Evolutionary conservation across 2,113 vertebrate species (phyloP).

Genomic region (Protobothrops mucrosquamatus): DNA sequence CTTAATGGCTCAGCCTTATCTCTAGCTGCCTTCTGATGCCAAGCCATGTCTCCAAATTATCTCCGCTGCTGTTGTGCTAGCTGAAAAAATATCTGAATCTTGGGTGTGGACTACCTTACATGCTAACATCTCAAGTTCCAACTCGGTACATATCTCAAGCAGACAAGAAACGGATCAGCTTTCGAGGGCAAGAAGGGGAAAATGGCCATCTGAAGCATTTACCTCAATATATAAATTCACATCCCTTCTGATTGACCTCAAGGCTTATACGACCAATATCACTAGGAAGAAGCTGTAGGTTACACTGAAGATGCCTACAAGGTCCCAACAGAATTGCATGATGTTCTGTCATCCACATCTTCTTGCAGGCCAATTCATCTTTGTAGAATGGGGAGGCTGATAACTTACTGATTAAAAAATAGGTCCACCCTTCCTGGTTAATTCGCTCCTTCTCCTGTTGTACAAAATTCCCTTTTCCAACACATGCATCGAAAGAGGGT

Average conservation of each 20-base stretch:
- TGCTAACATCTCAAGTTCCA: rapidly evolving
- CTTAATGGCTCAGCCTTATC: neutral
- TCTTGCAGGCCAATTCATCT: constrained; percentile 30
- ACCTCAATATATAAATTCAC: neutral
- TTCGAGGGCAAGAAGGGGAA: rapidly evolving
- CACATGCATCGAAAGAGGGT: constrained; percentile 54
- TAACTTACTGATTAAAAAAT: constrained; percentile 32
- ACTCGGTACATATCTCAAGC: neutral
- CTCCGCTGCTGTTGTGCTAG: rapidly evolving
- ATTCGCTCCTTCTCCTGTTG: neutral
- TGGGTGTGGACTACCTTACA: neutral
- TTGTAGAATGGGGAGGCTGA: constrained; percentile 27
- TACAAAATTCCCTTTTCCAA: constrained; percentile 49
- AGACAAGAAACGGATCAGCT: constrained; percentile 4
- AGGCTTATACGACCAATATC: constrained; percentile 2
- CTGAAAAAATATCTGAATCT: rapidly evolving
- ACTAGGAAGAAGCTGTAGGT: constrained; percentile 24
- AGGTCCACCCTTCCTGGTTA: constrained; percentile 17
- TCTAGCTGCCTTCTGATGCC: neutral
- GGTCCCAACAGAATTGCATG: constrained; percentile 29
- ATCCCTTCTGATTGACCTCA: neutral
- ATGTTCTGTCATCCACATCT: neutral
- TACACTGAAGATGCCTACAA: neutral
- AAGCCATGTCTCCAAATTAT: rapidly evolving
- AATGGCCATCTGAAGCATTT: neutral